These are phyloP conservation scores for Actinostola sp. DNA, from an alignment of 92 coral and sea anemone genomes.

Conservation along the genomic window DNA sequence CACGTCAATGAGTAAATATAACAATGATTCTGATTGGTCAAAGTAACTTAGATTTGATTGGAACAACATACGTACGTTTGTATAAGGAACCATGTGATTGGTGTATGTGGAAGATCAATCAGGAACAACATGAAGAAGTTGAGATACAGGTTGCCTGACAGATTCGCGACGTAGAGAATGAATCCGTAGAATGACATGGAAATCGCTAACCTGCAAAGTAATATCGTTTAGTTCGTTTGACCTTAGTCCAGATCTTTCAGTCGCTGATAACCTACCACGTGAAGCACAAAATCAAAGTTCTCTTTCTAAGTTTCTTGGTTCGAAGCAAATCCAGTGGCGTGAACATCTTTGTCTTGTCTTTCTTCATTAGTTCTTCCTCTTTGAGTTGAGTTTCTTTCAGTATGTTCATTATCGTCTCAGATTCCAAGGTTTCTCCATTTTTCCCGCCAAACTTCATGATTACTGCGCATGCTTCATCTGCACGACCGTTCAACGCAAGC, in stretches of 20 bases:
- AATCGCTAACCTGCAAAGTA: slow-evolving; percentile 41
- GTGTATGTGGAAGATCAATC: slow-evolving; percentile 42
- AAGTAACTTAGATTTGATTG: too few relatives aligned
- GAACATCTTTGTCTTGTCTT: background rate
- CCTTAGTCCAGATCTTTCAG: background rate
- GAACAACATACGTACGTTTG: slow-evolving; percentile 13
- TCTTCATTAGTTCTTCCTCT: background rate
- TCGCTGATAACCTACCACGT: slow-evolving; percentile 21
- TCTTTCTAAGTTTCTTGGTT: slow-evolving; percentile 24
- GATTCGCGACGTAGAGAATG: slow-evolving; percentile 41
- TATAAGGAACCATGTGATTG: slow-evolving; percentile 27
- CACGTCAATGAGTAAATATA: too few relatives aligned
- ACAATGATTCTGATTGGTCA: too few relatives aligned
- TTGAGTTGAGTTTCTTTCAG: background rate
- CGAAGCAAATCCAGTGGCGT: slow-evolving; percentile 44
- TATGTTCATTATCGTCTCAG: slow-evolving; percentile 29
- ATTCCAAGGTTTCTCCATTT: slow-evolving; percentile 39
- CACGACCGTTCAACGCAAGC: slow-evolving; percentile 51
- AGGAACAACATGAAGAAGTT: slow-evolving; percentile 56
- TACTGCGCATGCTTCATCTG: slow-evolving; percentile 43
- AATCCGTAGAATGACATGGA: slow-evolving; percentile 55
- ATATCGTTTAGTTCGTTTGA: background rate
- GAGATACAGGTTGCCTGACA: slow-evolving; percentile 63
- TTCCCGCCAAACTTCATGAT: slow-evolving; percentile 54
- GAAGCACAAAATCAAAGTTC: slow-evolving; percentile 5